Percentiles rank a stretch among this genome's conserved stretches.
phyloP scores from a whole-genome alignment of 1,140 invertebrate genomes.

The Aricia agestis region DNA sequence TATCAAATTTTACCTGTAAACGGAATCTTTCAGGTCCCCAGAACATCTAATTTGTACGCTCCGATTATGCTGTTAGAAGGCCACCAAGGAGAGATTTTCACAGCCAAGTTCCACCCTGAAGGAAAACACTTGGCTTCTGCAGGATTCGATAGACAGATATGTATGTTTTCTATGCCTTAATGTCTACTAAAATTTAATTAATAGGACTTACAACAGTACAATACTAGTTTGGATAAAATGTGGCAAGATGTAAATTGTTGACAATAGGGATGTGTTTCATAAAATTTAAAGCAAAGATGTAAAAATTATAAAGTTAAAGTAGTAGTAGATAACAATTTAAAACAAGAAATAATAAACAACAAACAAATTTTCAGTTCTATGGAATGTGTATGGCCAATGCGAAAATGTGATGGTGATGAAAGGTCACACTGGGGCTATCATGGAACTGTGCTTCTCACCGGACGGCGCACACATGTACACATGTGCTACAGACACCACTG shows the following conservation, averaged over 20 bases:
- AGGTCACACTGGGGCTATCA: slow-evolving; percentile 97
- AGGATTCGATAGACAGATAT: slow-evolving; percentile 98
- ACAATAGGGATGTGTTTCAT: too few species aligned
- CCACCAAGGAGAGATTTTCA: slow-evolving; percentile 97
- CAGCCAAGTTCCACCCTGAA: slow-evolving; percentile 96
- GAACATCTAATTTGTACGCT: slow-evolving; percentile 92
- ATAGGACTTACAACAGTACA: neutral
- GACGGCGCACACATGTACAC: slow-evolving; percentile 95
- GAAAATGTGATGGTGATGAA: slow-evolving; percentile 95
- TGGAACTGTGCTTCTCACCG: slow-evolving; percentile 97
- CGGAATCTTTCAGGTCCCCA: slow-evolving; percentile 74
- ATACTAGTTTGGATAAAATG: too few species aligned
- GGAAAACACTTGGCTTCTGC: slow-evolving; percentile 95
- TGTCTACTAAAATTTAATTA: neutral
- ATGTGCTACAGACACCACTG: slow-evolving; percentile 95
- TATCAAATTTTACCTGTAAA: slow-evolving; percentile 16
- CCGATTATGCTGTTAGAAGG: slow-evolving; percentile 98
- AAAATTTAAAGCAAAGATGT: too few species aligned
- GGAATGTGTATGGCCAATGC: slow-evolving; percentile 99
- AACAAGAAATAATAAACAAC: neutral
- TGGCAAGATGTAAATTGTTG: too few species aligned
- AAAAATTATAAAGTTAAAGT: too few species aligned
- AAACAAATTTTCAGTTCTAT: slow-evolving; percentile 85
- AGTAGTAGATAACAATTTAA: too few species aligned
- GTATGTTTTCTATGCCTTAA: slow-evolving; percentile 79